Percentiles rank a stretch among this genome's conserved stretches.
These are phyloP conservation scores for Gavia stellata DNA, from an alignment of 2,113 vertebrate species.

Conservation along the genomic window DNA sequence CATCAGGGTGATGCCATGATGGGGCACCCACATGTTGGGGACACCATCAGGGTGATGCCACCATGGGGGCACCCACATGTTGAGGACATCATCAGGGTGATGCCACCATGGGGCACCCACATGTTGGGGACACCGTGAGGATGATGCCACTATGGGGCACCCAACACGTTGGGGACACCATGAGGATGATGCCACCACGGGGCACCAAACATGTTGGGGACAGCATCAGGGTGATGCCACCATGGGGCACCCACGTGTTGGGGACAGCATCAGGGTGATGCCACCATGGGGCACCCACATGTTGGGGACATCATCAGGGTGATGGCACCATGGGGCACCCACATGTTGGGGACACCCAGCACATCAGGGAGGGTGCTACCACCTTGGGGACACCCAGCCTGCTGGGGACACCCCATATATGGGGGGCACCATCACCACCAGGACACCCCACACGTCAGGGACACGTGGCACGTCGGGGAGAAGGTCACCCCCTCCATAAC, in stretches of 20 bases:
- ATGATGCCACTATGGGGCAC: no score
- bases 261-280: no score
- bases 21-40: no score
- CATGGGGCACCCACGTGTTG: no score
- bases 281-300: background rate
- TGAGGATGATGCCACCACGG: no score
- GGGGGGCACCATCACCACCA: background rate
- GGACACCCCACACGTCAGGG: background rate
- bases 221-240: no score
- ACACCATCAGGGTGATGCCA: background rate
- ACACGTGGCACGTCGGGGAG: no score
- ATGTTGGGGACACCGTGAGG: no score
- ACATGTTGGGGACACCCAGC: background rate
- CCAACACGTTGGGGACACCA: no score
- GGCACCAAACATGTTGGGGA: background rate
- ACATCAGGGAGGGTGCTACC: no score
- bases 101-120: background rate
- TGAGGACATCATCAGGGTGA: background rate
- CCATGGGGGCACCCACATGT: no score
- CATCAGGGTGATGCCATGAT: background rate
- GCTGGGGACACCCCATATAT: background rate
- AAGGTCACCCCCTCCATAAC: background rate
- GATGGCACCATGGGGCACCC: background rate
- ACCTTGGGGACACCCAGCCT: background rate
- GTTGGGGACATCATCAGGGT: background rate